These are phyloP conservation scores for Carollia perspicillata DNA, from an alignment of 2,113 vertebrate genomes.

Conservation along the genomic window DNA sequence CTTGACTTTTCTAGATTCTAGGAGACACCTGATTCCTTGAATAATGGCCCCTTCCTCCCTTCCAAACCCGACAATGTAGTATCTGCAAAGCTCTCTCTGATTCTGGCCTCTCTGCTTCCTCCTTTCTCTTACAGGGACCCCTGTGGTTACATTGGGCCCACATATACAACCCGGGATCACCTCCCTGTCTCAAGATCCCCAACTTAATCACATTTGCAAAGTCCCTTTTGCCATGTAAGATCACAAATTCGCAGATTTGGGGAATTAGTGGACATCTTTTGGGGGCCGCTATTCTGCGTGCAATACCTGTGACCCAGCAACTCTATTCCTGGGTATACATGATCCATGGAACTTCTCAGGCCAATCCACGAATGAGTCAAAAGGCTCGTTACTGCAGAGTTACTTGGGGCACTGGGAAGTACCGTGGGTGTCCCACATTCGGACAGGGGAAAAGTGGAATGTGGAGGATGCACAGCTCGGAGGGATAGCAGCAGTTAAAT, in stretches of 20 bases:
- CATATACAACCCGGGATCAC: not conserved
- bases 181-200: not conserved
- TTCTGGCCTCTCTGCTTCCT: not conserved
- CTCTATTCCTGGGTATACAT: not conserved
- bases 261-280: not conserved
- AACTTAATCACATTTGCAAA: not conserved
- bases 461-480: too few species aligned
- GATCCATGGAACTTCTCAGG: not conserved
- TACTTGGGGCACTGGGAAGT: not conserved
- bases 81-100: not conserved
- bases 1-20: not conserved
- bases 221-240: not conserved
- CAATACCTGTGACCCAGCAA: not conserved
- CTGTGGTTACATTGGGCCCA: not conserved
- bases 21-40: not conserved
- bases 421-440: not conserved
- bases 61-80: not conserved
- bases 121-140: not conserved
- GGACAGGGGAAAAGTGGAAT: not conserved
- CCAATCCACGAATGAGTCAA: too few species aligned
- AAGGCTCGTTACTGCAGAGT: too few species aligned
- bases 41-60: not conserved
- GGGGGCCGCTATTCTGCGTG: not conserved
- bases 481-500: not conserved
- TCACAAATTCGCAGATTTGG: not conserved